Base-by-base conservation (phyloP, 2,797 vertebrate genomes). In the Coregonus sp. region DNA sequence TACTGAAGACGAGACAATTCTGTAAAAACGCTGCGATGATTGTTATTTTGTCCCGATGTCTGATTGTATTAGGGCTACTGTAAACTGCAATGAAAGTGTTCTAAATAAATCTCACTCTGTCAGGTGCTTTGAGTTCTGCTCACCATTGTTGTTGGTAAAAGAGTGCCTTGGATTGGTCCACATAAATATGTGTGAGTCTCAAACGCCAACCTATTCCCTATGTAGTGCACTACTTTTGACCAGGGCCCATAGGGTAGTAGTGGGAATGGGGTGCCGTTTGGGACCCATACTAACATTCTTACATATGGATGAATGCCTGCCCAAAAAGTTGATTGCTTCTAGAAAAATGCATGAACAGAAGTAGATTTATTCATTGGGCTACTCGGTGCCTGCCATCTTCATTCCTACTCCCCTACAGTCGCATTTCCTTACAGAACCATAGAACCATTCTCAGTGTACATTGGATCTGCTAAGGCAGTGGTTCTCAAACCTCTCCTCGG, bases 361-460 rank as follows among this genome's bases (percentile, higher is more conserved):
- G 85, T 87, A 83, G 86, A 18, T 31, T 86, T 88, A 84, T 87
- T 86, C 86, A 90, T 91, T 88, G 89, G 90, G 4, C 82, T 83
- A 89, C 86, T 89, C 87, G 89, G 16, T 59, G 18, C n/a, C 56
- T n/a, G 56, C 56, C 56, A n/a, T 18, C 56, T 59, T 59, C 18
- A 59, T 59, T 59, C 15, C 5, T n/a, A n/a, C 18, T 59, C 16
- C 2, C 18, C 56, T 18, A 89, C 40, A 47, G 7, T 11, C 40
- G 86, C 89, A 88, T 85, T 90, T 89, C 89, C 86, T 47, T 47
- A 47, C 40, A 11, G 7, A 47, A 9, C 7, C 40, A 47, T 47
- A 9, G 40, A 47, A 9, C 40, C 40, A 33, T 47, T 25, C 25
- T 25, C 25, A 1, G 25, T 25, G 25, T 25, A 25, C 25, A 25